Base-by-base conservation (phyloP, 2,888 invertebrate species). In the Clunio marinus region DNA sequence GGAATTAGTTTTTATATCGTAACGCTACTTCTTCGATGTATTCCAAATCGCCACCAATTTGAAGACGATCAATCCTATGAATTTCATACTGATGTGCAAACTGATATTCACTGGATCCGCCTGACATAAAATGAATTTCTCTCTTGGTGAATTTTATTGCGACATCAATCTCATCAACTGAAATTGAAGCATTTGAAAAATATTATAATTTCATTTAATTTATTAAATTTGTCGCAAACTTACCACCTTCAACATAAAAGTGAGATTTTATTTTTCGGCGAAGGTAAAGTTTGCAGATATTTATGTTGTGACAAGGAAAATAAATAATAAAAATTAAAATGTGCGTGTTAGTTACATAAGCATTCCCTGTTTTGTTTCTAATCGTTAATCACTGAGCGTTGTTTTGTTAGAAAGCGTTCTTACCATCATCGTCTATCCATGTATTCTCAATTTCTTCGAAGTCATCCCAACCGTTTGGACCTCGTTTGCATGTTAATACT, bases 11-110 rank as follows among this genome's bases (percentile, higher is more conserved):
- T 57, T 57, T 57, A 20, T 63, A 63, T 8, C 63, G 45, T 10
- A 63, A 27, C 41, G 63, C 63, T 25, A 63, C 63, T 63, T 63
- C 63, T 27, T 63, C 63, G 27, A 63, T 63, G 28, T 25, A 63
- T 4, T 63, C 63, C 15, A 63, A n/a, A 3, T 63, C 63, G 25
- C 45, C 45, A n/a, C 63, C 63, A 13, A 63, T 45, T 45, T 63
- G 63, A 8, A 63, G 13, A 24, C 63, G 24, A 46, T 41, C 41
- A 4, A 63, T 63, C 15, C 63, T 25, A 15, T 63, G 45, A 7
- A 63, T 63, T 7, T 63, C 63, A 25, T 28, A 63, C n/a, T 46
- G 63, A 46, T 63, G 63, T 2, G 25, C 63, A 22, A 63, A 63
- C 25, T 63, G 63, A 27, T 63, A 63, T 17, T 63, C 63, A 13